A percentile compares a stretch with the other conserved stretches of the same genome.
phyloP scores from a whole-genome alignment of 2,113 vertebrate species.

The Probosciger aterrimus region DNA sequence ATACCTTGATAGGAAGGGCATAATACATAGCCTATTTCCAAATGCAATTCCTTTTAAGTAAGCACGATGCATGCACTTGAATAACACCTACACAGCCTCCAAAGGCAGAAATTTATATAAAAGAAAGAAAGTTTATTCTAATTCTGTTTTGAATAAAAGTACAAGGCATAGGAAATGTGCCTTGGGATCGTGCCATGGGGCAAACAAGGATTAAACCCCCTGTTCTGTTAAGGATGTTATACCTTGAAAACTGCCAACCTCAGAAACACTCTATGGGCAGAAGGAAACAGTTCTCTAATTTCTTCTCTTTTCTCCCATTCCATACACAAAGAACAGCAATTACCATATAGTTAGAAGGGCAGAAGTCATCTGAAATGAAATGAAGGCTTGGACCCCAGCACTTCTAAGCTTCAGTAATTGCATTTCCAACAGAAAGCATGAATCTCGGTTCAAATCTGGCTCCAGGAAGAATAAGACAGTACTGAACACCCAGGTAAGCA shows the following conservation, averaged over 20 bases:
- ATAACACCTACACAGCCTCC: neutral
- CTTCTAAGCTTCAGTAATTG: neutral
- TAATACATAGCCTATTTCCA: neutral
- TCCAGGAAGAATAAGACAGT: neutral
- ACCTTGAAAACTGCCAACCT: neutral
- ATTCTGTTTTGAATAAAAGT: neutral
- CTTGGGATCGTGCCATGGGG: neutral
- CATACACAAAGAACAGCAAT: neutral
- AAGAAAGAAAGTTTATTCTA: neutral
- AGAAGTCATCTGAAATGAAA: neutral
- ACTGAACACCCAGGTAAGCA: neutral
- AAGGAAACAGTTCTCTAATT: neutral
- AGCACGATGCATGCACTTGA: neutral
- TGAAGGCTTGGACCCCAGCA: neutral
- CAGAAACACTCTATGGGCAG: neutral
- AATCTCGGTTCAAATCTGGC: neutral
- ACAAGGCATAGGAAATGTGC: neutral
- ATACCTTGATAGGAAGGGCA: neutral
- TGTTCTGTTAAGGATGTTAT: neutral
- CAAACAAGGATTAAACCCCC: neutral
- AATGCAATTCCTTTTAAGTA: slow-evolving; percentile 1
- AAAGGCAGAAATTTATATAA: neutral
- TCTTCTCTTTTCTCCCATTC: slow-evolving; percentile 9
- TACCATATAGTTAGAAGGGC: neutral
- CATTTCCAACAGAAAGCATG: neutral